Evolutionary conservation across 2,888 invertebrate species (phyloP), one percentile per base, ranked within the genome.

Genomic region (Tribolium freemani): DNA sequence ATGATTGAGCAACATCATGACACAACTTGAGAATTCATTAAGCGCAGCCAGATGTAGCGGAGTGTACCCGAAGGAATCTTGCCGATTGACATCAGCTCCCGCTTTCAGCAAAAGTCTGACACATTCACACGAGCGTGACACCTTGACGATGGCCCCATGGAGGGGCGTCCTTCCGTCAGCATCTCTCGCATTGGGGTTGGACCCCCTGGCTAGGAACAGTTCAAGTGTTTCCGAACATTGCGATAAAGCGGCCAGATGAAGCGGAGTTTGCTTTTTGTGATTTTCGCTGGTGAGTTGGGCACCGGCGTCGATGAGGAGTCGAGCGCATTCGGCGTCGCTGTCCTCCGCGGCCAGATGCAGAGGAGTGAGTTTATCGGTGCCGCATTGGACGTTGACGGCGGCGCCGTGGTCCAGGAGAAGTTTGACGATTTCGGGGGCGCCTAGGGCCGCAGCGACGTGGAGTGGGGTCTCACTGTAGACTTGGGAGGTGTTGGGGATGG

Each of bases 341-440:
- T 96, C 96, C 82, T 96, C 95, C 0, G 96, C 94, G 3, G 96
- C 95, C 78, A 96, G 87, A 87, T 97, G 96, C 26, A 97, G 85
- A 1, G 96, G 94, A 0, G 96, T 96, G 61, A 93, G 90, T 80
- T 92, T 90, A 16, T 91, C 90, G 0, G 88, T 83, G 0, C 94
- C 94, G 75, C 91, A 88, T 74, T 93, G 93, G 0, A 94, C 93
- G 58, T 84, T 83, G 0, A 94, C 93, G 80, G 95, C 95, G 0
- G 96, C 95, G 16, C 96, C 95, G 78, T 93, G 90, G 68, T 90
- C 90, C 71, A 96, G 87, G 16, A 97, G 88, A 74, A 96, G 87
- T 84, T 91, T 90, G 44, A 94, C 90, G 83, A 92, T 94, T 48
- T 89, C 88, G 0, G 90, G 88, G 44, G 91, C 91, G 0, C 95